Evolutionary conservation across 2,797 vertebrate genomes (phyloP), one percentile per base, ranked within the genome.

Genomic region (Sandelia bainsii): DNA sequence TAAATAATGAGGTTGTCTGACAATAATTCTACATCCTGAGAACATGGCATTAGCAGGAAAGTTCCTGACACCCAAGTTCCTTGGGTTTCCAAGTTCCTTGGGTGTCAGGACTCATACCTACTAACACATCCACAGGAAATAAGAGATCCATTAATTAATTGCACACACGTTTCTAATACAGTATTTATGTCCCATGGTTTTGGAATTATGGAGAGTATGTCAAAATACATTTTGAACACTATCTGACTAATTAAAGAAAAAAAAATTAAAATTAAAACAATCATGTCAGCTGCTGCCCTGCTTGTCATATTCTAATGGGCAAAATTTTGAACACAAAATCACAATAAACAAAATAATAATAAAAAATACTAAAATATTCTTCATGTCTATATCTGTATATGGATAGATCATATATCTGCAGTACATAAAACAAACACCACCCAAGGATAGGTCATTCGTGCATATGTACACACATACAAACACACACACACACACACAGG

Each of bases 391-490:
- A 37, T 25, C 25, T 70, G 49, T 70, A 49, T 60, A 9, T 46
- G 20, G 2, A 27, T 22, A 62, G 51, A 63, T 69, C 27, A 59
- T 0, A 6, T 74, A 85, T 83, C 82, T 82, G 69, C 65, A 75
- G 57, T 64, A 77, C 81, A 82, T 85, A 48, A 83, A 80, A 73
- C 68, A 87, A 75, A 61, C 46, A 70, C 49, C 62, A 76, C 60
- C 69, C 45, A 69, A 45, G 44, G 22, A 64, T 49, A 58, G 61
- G 44, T 6, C 44, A 59, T 14, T 17, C 37, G 63, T 11, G 32
- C 17, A 19, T 27, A 25, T 25, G 25, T 25, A 62, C 56, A 53
- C 64, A 62, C 32, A 42, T 51, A 40, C 57, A 58, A 63, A 61
- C 34, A 42, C 52, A 40, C 57, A 58, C 66, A 62, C 34, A 42